Conservation (phyloP, 1,140 invertebrate genomes). For the Diplogasteroides magnus region DNA sequence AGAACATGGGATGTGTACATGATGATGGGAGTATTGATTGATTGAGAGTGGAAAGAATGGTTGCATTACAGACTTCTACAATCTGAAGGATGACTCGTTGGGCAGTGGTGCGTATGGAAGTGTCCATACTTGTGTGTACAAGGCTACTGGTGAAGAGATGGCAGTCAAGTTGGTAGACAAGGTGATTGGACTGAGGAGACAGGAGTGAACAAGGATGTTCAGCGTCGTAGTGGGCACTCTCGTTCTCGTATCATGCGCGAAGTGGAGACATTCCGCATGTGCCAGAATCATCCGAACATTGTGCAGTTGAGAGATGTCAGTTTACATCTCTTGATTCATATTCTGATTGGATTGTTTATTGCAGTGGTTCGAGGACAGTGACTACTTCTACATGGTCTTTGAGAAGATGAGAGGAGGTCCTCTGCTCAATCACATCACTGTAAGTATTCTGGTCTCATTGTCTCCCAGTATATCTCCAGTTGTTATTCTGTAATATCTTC, state of each 20-base stretch:
- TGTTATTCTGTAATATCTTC: no score
- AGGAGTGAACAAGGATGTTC: background rate
- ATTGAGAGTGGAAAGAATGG: no score
- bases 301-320: constrained; percentile 69
- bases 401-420: constrained; percentile 87
- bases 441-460: no score
- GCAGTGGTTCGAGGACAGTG: constrained; percentile 54
- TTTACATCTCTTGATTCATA: constrained; percentile 1
- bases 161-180: constrained; percentile 93
- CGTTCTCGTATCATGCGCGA: constrained; percentile 80
- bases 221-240: background rate
- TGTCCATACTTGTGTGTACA: constrained; percentile 84
- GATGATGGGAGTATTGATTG: no score
- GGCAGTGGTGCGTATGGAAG: constrained; percentile 92
- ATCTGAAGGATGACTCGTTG: constrained; percentile 84
- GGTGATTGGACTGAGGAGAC: constrained; percentile 73
- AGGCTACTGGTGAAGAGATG: constrained; percentile 82
- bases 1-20: no score
- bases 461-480: no score
- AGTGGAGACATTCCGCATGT: constrained; percentile 96
- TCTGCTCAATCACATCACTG: constrained; percentile 78
- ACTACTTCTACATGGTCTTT: constrained; percentile 86
- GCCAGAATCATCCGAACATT: constrained; percentile 89
- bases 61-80: constrained; percentile 82
- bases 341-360: constrained; percentile 18